Base-by-base conservation (phyloP, 2,113 vertebrate genomes). In the Polypterus senegalus region DNA sequence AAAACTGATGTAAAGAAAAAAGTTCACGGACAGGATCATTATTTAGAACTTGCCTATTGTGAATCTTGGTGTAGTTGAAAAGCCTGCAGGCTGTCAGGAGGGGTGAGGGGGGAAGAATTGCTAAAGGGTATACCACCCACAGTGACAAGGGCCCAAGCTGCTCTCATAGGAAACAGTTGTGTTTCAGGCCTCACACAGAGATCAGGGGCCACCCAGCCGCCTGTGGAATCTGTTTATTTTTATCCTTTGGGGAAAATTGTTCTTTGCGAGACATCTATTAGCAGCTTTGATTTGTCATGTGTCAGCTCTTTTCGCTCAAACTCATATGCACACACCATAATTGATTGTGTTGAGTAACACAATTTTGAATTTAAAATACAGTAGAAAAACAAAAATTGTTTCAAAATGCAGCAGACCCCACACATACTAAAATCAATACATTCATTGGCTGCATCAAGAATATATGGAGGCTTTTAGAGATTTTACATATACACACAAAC, bases 181-280 rank as follows among this genome's bases (percentile, higher is more conserved):
- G 77, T 76, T 78, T 71, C 76, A 78, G 86, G 83, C 86, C 84
- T 85, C 84, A 85, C 86, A 86, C 81, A 58, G 67, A 79, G 86
- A 79, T 71, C 65, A 61, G 62, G 76, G 85, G 81, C 86, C 84
- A 87, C 84, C 86, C 84, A 86, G 81, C 73, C 75, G 70, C 71
- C 72, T 11, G 69, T 73, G 78, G 78, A 80, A 78, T 80, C 70
- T 82, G 80, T 88, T 87, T 87, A 84, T 87, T 85, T 88, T 85
- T 71, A 81, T 86, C 76, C 74, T 79, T 79, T 70, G 74, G 75
- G 74, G 70, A 58, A 64, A 67, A 76, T 74, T 73, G 77, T 79
- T 80, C 71, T 58, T 75, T 69, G 67, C 66, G 71, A 80, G 79
- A 74, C 83, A 82, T 85, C 85, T 83, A 83, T 85, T 79, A 78